Base-by-base conservation (phyloP, 2,113 vertebrate genomes). In the Dolichallabes microphthalmus region DNA sequence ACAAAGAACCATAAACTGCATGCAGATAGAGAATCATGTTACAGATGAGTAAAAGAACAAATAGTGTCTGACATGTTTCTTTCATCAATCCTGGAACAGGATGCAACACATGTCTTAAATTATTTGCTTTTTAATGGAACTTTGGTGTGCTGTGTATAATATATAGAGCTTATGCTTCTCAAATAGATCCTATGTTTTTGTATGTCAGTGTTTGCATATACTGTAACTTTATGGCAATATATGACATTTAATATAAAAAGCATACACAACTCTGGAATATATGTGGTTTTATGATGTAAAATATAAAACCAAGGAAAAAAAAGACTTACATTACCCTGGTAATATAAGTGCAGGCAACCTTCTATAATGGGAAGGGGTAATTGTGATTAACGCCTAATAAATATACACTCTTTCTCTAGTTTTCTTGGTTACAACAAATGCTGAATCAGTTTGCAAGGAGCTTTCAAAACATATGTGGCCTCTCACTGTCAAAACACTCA, bases 151-250 rank as follows among this genome's bases (percentile, higher is more conserved):
- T 82, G 52, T 75, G 3, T 17, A 61, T 75, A 14, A 53, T 39
- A 27, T 27, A 50, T 74, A 66, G 39, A 76, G 32, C 20, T 52
- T 50, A n/a, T 14, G 3, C 14, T 57, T 77, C 4, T 77, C 15
- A 30, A 20, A 30, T 20, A 58, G 30, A 2, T 4, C 32, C 1
- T 9, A 76, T 53, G 25, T 11, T 7, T 53, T 87, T 25, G 35
- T 61, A 80, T 76, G 52, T 84, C 71, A 50, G 45, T 73, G 78
- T 61, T 86, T 85, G 22, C 35, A 75, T 52, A 58, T 52, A 39
- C 4, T 39, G 39, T 45, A 60, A 45, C 32, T 60, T 60, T 74
- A 68, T 80, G 64, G 57, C 73, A 27, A 68, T 80, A 74, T 80
- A 78, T 25, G 45, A 69, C 17, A 35, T 9, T 3, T 15, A 19